Evolutionary conservation across 1,140 invertebrate genomes (phyloP).

Genomic region (Geopemphigus sp.): DNA sequence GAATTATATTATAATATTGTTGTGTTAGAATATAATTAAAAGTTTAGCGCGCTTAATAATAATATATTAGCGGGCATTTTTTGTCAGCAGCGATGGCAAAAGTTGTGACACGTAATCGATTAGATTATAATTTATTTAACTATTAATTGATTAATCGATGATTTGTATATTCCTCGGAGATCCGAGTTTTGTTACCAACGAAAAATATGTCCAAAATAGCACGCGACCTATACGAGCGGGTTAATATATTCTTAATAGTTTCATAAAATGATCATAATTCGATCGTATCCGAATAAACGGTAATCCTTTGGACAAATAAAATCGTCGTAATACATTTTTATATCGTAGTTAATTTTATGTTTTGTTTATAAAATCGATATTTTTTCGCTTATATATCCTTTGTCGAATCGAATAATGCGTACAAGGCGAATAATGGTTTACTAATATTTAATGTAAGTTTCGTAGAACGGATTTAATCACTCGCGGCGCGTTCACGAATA

Average conservation of each 20-base stretch:
- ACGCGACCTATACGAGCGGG: background rate
- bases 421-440: no score
- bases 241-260: background rate
- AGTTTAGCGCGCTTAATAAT: background rate
- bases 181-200: background rate
- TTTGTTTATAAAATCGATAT: background rate
- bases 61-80: background rate
- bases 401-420: no score
- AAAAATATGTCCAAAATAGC: background rate
- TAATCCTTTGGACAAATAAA: background rate
- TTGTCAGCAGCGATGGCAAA: background rate
- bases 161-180: background rate
- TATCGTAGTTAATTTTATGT: background rate
- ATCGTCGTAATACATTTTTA: background rate
- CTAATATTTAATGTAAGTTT: no score
- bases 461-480: no score
- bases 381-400: background rate
- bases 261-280: background rate
- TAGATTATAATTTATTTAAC: background rate
- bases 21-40: background rate
- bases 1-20: no score
- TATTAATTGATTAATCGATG: slow-evolving; percentile 1
- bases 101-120: slow-evolving; percentile 4
- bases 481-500: no score
- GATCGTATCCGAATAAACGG: background rate